Percentiles rank a stretch among this genome's conserved stretches.
Evolutionary conservation across 1,140 invertebrate species (phyloP).

Genomic region (Helicoverpa zea): DNA sequence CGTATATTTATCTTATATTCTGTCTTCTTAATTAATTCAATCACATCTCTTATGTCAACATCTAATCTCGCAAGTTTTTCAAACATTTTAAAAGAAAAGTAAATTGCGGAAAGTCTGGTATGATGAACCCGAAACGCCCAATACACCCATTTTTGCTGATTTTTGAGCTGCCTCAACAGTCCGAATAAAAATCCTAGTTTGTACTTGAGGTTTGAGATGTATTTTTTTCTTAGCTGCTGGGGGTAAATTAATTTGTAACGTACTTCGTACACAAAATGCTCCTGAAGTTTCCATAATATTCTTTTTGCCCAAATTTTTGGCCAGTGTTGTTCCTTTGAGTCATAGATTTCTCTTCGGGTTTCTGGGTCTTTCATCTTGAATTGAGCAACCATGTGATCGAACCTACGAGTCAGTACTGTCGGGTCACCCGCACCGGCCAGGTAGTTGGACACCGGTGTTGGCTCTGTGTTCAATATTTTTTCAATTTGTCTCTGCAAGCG

Average conservation of each 20-base stretch:
- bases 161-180: constrained; percentile 61
- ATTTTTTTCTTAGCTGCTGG: constrained; percentile 63
- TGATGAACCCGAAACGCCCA: constrained; percentile 27
- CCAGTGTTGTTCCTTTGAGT: neutral
- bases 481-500: constrained; percentile 50
- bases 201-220: constrained; percentile 51
- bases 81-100: constrained; percentile 57
- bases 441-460: constrained; percentile 52
- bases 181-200: constrained; percentile 65
- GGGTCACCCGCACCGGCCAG: constrained; percentile 51
- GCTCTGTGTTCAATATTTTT: constrained; percentile 45
- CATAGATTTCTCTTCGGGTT: constrained; percentile 27
- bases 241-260: constrained; percentile 59
- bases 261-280: constrained; percentile 64
- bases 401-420: constrained; percentile 54
- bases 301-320: too few species aligned
- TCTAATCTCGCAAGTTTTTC: constrained; percentile 63
- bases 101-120: neutral
- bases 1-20: constrained; percentile 36
- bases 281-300: constrained; percentile 53
- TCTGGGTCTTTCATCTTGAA: neutral
- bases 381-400: constrained; percentile 21
- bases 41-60: constrained; percentile 64
- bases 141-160: constrained; percentile 60
- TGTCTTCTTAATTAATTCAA: constrained; percentile 53